These are phyloP conservation scores for Penaeus monodon DNA, from an alignment of 2,888 invertebrate species.

Conservation along the genomic window DNA sequence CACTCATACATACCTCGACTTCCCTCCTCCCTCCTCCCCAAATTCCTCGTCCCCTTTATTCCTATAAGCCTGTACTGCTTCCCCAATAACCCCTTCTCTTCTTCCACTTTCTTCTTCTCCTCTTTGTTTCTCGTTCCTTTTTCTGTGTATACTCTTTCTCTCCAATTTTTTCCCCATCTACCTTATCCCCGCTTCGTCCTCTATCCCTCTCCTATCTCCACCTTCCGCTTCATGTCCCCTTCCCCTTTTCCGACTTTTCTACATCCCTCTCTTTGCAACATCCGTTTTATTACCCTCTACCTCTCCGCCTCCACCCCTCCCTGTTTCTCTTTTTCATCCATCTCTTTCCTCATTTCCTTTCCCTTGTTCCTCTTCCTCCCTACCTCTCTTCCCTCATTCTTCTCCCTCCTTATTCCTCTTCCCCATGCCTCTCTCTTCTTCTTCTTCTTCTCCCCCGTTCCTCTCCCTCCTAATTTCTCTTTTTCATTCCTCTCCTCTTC, in stretches of 20 bases:
- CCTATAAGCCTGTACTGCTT: too few relatives aligned
- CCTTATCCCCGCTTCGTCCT: too few relatives aligned
- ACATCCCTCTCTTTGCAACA: not conserved
- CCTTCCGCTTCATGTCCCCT: not conserved
- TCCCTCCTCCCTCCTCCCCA: too few relatives aligned
- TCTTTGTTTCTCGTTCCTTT: too few relatives aligned
- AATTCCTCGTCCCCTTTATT: too few relatives aligned
- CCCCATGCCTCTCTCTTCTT: too few relatives aligned
- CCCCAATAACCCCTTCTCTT: not conserved
- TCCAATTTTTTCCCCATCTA: too few relatives aligned
- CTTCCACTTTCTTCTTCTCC: not conserved
- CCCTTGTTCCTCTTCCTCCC: not conserved
- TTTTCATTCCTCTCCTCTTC: not conserved
- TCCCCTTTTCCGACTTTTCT: not conserved
- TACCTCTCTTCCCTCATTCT: not conserved
- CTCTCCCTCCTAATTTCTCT: not conserved
- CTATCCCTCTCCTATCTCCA: too few relatives aligned
- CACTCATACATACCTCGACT: too few relatives aligned
- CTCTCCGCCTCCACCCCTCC: not conserved
- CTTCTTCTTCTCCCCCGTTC: not conserved
- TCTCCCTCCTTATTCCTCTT: not conserved
- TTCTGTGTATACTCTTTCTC: too few relatives aligned
- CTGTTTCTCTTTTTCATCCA: not conserved
- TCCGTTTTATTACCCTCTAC: not conserved
- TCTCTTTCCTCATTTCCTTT: not conserved